Conservation (phyloP, 1,140 invertebrate species). For the Octopus bimaculoides region DNA sequence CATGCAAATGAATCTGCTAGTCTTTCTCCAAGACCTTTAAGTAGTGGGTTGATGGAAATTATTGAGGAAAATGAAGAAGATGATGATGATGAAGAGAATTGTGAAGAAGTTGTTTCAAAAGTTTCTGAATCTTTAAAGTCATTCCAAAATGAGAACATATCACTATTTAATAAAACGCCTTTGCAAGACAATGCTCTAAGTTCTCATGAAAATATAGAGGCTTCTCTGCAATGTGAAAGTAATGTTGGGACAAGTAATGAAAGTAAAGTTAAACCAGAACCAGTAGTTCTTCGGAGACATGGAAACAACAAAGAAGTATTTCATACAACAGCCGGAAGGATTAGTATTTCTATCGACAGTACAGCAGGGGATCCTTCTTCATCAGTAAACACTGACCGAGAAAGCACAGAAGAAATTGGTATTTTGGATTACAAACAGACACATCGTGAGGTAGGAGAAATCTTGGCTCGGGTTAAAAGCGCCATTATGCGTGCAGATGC, state of each 20-base stretch:
- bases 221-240: neutral
- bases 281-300: neutral
- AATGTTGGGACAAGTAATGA: neutral
- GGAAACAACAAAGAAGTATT: constrained; percentile 35
- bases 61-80: constrained; percentile 13
- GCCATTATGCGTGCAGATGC: constrained; percentile 5
- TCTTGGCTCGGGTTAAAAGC: constrained; percentile 5
- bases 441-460: constrained; percentile 2
- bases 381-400: neutral
- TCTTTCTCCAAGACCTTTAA: constrained; percentile 16
- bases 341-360: constrained; percentile 33
- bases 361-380: neutral
- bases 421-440: constrained; percentile 8
- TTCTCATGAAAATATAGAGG: neutral
- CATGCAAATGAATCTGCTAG: constrained; percentile 18
- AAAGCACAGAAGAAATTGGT: neutral
- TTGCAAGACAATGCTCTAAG: neutral
- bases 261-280: neutral
- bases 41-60: constrained; percentile 12
- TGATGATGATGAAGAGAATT: constrained; percentile 4
- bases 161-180: constrained; percentile 15
- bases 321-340: constrained; percentile 35
- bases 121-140: neutral
- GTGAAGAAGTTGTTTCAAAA: neutral
- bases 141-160: neutral